Conservation (phyloP, 2,113 vertebrate species). For the Aldabrachelys gigantea region DNA sequence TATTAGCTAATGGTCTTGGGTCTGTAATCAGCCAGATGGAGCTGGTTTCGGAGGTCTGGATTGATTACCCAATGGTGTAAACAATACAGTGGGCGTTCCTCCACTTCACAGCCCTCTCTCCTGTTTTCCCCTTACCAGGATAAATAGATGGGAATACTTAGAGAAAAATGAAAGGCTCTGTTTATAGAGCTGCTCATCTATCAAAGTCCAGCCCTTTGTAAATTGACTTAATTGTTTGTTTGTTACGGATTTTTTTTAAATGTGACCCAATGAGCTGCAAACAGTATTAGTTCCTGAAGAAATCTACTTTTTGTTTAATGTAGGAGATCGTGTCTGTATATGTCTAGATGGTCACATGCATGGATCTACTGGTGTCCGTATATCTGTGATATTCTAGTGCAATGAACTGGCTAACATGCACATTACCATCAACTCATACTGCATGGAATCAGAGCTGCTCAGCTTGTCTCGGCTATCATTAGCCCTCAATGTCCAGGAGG, state of each 20-base stretch:
- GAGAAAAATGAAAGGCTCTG: slow-evolving; percentile 59
- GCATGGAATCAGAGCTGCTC: background rate
- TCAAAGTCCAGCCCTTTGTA: slow-evolving; percentile 67
- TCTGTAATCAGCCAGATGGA: background rate
- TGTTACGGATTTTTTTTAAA: slow-evolving; percentile 66
- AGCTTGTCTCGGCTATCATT: background rate
- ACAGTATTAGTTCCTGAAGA: slow-evolving; percentile 58
- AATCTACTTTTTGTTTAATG: slow-evolving; percentile 54
- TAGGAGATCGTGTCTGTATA: slow-evolving; percentile 3
- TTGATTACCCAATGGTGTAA: slow-evolving; percentile 9
- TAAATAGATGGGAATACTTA: slow-evolving; percentile 54
- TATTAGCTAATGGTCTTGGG: background rate
- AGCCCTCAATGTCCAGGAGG: background rate
- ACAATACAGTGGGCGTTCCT: background rate
- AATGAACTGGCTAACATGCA: background rate
- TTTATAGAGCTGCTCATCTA: slow-evolving; percentile 63
- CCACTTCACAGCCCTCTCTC: background rate
- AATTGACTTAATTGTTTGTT: slow-evolving; percentile 59
- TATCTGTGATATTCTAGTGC: background rate
- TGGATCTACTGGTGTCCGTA: slow-evolving; percentile 44
- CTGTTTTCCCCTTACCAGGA: slow-evolving; percentile 1
- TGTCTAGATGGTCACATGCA: background rate
- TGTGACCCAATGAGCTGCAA: slow-evolving; percentile 66
- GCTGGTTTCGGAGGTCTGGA: background rate
- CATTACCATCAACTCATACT: background rate